A percentile compares a stretch with the other conserved stretches of the same genome.
phyloP scores from a whole-genome alignment of 2,113 vertebrate genomes.

The Phoxinus phoxinus region DNA sequence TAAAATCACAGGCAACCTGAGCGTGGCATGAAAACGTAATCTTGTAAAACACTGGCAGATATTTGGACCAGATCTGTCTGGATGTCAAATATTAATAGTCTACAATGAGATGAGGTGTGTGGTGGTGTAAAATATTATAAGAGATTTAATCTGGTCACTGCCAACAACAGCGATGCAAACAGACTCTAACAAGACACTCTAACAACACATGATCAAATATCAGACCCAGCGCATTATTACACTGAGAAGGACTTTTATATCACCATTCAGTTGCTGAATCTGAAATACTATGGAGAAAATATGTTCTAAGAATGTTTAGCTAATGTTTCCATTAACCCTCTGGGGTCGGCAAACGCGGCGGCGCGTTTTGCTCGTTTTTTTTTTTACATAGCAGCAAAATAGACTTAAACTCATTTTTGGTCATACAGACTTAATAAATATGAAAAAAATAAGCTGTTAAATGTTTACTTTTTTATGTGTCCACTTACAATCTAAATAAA shows the following conservation, averaged over 20 bases:
- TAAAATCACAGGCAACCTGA: constrained; percentile 22
- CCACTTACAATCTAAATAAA: no score
- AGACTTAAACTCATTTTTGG: no score
- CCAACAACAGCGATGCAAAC: neutral
- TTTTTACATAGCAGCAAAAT: no score
- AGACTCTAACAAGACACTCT: neutral
- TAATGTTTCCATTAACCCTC: no score
- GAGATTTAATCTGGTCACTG: neutral
- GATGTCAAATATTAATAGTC: neutral
- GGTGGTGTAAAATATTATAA: no score
- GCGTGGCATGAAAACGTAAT: neutral
- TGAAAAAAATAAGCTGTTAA: no score
- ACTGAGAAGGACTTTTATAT: neutral
- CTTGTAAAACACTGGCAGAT: neutral
- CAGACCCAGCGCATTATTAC: no score
- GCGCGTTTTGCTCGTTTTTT: no score
- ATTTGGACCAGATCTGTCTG: neutral
- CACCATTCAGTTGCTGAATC: neutral
- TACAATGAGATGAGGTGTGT: neutral
- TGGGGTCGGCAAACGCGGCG: no score
- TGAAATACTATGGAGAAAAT: neutral
- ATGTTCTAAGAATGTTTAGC: no score
- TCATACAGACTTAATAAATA: no score
- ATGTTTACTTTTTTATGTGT: no score
- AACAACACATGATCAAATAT: neutral